These are phyloP conservation scores for Eupithecia insigniata DNA, from an alignment of 2,888 invertebrate genomes.

Conservation along the genomic window DNA sequence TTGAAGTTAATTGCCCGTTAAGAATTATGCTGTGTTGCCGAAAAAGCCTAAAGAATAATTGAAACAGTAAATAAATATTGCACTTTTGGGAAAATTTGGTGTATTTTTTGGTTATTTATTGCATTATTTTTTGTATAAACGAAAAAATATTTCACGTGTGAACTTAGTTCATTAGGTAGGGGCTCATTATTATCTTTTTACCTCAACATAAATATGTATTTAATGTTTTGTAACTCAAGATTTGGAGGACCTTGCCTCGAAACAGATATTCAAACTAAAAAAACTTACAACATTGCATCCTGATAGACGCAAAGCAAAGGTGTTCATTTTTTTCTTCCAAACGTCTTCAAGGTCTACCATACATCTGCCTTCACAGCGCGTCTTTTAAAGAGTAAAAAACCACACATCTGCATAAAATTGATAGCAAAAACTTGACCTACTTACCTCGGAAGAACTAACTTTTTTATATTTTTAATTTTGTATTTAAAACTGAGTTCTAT, in stretches of 20 bases:
- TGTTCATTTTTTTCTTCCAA: slow-evolving; percentile 69
- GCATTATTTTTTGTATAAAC: not conserved
- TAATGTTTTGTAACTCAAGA: not conserved
- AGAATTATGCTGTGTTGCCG: slow-evolving; percentile 15
- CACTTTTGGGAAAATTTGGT: not conserved
- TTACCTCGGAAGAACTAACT: slow-evolving; percentile 45
- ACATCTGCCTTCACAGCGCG: slow-evolving; percentile 77
- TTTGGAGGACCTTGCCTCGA: not conserved
- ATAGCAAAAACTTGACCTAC: slow-evolving; percentile 82
- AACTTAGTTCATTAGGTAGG: not conserved
- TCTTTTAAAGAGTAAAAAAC: slow-evolving; percentile 58
- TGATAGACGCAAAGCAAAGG: slow-evolving; percentile 68
- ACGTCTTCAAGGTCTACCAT: slow-evolving; percentile 76
- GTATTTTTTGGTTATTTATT: not conserved
- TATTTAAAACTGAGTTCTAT: slow-evolving; percentile 26
- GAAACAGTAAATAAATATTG: not conserved
- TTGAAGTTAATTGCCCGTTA: slow-evolving; percentile 30
- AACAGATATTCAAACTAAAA: slow-evolving; percentile 17
- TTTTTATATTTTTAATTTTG: slow-evolving; percentile 46
- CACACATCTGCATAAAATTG: slow-evolving; percentile 81
- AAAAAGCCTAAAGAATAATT: slow-evolving; percentile 26
- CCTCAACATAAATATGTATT: not conserved
- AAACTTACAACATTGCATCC: slow-evolving; percentile 11
- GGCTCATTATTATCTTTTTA: not conserved
- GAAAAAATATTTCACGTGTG: not conserved